Evolutionary conservation across 1,140 invertebrate species (phyloP), one percentile per base, ranked within the genome.

Genomic region (Maniola jurtina): DNA sequence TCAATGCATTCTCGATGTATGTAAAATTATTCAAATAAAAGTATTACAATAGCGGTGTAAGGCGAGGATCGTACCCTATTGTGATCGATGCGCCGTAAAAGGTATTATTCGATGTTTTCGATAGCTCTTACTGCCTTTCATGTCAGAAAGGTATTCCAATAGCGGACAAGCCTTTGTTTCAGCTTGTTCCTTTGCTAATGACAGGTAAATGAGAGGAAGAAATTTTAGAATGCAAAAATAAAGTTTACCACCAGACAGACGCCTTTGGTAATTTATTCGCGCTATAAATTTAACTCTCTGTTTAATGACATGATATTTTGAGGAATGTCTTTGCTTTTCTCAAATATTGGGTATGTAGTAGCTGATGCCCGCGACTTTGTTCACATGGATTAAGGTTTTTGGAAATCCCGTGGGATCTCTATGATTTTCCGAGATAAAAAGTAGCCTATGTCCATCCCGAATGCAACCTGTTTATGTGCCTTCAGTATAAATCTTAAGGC

Each of bases 61-160:
- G 8, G 14, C 48, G 16, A 52, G 48, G 48, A 16, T 52, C 16
- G 48, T 16, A 8, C 16, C 6, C 40, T 38, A 56, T 62, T 61
- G 52, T 48, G 42, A 68, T 64, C 55, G 61, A 25, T 64, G 59
- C 47, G 57, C 48, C 61, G 47, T 64, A 11, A 60, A 68, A 68
- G 61, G 61, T 71, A 78, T 76, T 76, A 80, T 78, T 80, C 73
- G 66, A 76, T 75, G 76, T 76, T 76, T 77, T 80, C 68, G 67
- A 73, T 72, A 68, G 62, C 59, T 70, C 64, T 64, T 58, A 57
- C 57, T 45, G 54, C 64, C 71, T 65, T 73, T 75, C 66, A 67
- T 40, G 36, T 68, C 60, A 57, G 40, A 58, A 63, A 63, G 61
- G 14, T 64, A 63, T 61, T 64, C 59, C 58, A 63, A 59, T 59